Conservation (phyloP, 1,140 invertebrate species). For the Hyphantria cunea region DNA sequence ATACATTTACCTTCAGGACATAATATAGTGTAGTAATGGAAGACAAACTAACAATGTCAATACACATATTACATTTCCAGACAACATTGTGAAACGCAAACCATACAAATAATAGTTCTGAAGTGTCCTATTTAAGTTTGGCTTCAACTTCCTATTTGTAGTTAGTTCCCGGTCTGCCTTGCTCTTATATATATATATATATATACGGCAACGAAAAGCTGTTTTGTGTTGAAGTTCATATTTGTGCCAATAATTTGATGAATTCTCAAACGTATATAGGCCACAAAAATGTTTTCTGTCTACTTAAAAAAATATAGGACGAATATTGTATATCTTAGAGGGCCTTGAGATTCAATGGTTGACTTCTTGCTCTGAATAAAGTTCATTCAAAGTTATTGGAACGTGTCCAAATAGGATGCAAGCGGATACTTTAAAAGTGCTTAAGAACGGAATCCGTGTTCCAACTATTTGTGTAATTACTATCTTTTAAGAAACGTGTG, state of each 20-base stretch:
- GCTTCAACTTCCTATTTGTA: slow-evolving; percentile 7
- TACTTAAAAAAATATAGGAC: slow-evolving; percentile 18
- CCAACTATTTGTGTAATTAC: slow-evolving; percentile 6
- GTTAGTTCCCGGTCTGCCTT: slow-evolving; percentile 16
- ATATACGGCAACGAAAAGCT: too few species aligned
- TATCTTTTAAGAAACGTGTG: neutral
- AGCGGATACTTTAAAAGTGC: slow-evolving; percentile 18
- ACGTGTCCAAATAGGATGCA: slow-evolving; percentile 24
- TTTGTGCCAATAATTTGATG: slow-evolving; percentile 17
- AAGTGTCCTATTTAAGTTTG: slow-evolving; percentile 28
- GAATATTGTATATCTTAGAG: slow-evolving; percentile 11
- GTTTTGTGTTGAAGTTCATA: slow-evolving; percentile 19
- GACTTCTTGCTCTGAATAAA: slow-evolving; percentile 19
- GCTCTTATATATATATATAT: too few species aligned
- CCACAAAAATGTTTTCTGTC: slow-evolving; percentile 11
- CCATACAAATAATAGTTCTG: slow-evolving; percentile 17
- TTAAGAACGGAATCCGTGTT: slow-evolving; percentile 14
- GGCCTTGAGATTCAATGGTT: slow-evolving; percentile 9
- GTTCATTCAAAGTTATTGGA: slow-evolving; percentile 21
- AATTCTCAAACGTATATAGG: slow-evolving; percentile 14
- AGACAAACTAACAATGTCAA: slow-evolving; percentile 16
- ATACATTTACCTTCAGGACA: neutral
- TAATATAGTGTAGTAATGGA: slow-evolving; percentile 18
- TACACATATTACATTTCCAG: slow-evolving; percentile 1
- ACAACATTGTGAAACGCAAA: slow-evolving; percentile 12